Evolutionary conservation across 2,113 vertebrate genomes (phyloP).

Genomic region (Prolemur simus): DNA sequence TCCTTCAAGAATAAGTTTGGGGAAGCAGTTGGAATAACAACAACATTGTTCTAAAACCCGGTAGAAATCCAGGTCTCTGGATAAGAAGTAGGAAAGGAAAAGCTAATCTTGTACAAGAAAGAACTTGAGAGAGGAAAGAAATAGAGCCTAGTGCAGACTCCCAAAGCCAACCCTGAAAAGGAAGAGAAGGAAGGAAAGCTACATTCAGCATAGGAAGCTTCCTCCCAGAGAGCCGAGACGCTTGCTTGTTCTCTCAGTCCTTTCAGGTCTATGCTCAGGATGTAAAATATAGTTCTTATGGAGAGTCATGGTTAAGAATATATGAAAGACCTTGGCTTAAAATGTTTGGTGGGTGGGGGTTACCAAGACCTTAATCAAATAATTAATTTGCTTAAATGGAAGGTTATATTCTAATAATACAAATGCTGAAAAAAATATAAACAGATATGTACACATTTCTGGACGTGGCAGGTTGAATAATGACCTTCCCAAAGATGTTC

Average conservation of each 20-base stretch:
- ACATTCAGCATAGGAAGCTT: not conserved
- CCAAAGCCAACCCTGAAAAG: not conserved
- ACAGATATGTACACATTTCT: not conserved
- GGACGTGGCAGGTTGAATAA: not conserved
- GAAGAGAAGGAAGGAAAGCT: not conserved
- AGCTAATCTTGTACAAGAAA: not conserved
- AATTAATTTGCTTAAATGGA: slow-evolving; percentile 7
- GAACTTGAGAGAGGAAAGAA: not conserved
- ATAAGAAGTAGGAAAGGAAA: not conserved
- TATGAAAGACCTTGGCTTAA: not conserved
- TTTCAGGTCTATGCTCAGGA: not conserved
- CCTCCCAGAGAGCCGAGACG: not conserved
- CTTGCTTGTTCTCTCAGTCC: not conserved
- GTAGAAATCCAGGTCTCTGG: not conserved
- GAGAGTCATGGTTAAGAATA: not conserved
- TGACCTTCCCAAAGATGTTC: not conserved
- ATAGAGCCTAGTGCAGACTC: not conserved
- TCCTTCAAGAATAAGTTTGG: not conserved
- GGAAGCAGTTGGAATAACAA: not conserved
- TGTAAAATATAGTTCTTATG: not conserved
- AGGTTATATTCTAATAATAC: not conserved
- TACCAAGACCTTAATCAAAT: not conserved
- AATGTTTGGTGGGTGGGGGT: not conserved
- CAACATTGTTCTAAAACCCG: not conserved
- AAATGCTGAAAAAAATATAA: not conserved